Conservation (phyloP, 92 coral and sea anemone genomes). For the Umimayanthus chanpuru region DNA sequence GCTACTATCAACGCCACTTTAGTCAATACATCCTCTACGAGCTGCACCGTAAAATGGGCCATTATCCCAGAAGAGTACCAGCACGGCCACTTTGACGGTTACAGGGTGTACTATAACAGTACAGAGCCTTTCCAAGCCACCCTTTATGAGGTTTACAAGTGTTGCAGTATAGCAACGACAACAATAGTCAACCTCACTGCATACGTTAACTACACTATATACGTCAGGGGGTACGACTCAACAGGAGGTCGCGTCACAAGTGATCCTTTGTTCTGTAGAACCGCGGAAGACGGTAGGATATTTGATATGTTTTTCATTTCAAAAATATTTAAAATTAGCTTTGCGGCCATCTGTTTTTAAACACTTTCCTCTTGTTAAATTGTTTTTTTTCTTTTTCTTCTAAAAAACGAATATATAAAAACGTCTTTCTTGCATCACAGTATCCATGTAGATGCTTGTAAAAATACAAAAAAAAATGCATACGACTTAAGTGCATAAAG, state of each 20-base stretch:
- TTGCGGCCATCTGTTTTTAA: not conserved
- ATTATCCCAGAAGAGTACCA: not conserved
- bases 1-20: slow-evolving; percentile 5
- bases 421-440: no score
- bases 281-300: slow-evolving; percentile 35
- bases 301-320: not conserved
- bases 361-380: not conserved
- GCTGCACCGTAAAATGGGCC: slow-evolving; percentile 12
- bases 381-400: no score
- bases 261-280: slow-evolving; percentile 9
- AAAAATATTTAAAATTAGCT: not conserved
- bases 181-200: not conserved
- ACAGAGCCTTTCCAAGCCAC: not conserved
- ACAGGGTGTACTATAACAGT: not conserved
- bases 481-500: no score
- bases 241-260: slow-evolving; percentile 15
- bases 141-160: not conserved
- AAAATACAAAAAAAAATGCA: no score
- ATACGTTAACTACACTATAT: slow-evolving; percentile 39
- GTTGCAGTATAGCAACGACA: not conserved
- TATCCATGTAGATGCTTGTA: no score
- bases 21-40: slow-evolving; percentile 1
- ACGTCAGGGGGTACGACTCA: not conserved
- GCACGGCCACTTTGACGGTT: not conserved
- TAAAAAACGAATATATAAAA: no score